Percentiles rank a stretch among this genome's conserved stretches.
These are phyloP conservation scores for Orchestia grillus DNA, from an alignment of 1,140 invertebrate genomes.

Conservation along the genomic window DNA sequence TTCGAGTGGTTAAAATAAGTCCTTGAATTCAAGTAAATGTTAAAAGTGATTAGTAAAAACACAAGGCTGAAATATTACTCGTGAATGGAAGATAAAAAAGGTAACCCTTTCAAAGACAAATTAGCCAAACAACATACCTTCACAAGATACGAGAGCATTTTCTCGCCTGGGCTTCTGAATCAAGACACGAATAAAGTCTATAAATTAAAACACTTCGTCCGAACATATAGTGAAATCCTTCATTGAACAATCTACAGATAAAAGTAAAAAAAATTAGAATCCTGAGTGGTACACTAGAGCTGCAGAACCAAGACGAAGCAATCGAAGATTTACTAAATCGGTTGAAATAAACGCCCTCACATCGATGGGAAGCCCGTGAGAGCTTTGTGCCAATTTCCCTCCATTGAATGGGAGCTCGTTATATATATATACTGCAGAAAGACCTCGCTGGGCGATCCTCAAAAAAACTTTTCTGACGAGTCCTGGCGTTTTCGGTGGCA, in stretches of 20 bases:
- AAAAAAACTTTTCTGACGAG: neutral
- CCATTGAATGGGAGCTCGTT: neutral
- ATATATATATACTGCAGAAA: neutral
- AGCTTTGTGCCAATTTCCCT: neutral
- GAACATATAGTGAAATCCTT: neutral
- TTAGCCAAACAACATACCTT: neutral
- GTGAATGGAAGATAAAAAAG: neutral
- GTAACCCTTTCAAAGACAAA: neutral
- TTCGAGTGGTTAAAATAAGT: neutral
- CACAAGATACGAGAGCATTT: too few species aligned
- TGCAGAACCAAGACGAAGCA: too few species aligned
- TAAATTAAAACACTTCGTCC: neutral
- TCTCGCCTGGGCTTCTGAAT: too few species aligned
- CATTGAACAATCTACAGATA: neutral
- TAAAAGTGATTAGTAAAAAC: neutral
- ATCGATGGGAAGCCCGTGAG: neutral
- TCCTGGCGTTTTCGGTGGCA: neutral
- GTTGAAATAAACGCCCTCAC: neutral
- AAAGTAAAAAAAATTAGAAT: neutral
- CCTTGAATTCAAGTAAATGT: neutral
- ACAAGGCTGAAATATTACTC: neutral
- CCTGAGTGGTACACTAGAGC: neutral
- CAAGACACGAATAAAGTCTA: neutral
- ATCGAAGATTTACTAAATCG: neutral
- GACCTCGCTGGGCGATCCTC: neutral